These are phyloP conservation scores for Hippocampus zosterae DNA, from an alignment of 2,113 vertebrate species.

Conservation along the genomic window DNA sequence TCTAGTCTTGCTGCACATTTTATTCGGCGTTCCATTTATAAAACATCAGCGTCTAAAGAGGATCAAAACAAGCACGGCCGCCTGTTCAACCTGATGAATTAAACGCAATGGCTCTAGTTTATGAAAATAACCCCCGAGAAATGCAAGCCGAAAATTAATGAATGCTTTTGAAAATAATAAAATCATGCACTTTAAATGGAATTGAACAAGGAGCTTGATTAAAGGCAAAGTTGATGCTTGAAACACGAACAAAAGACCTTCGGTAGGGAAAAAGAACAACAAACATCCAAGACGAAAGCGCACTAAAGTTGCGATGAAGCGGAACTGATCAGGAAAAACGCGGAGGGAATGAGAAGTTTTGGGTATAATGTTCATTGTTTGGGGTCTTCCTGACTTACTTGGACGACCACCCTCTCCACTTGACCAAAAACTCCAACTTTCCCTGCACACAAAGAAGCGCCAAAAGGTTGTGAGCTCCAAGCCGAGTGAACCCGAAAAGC, in stretches of 20 bases:
- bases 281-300: background rate
- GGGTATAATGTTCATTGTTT: constrained; percentile 75
- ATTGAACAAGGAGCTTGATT: background rate
- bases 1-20: background rate
- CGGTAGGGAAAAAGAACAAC: background rate
- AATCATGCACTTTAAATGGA: no score
- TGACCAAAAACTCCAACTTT: constrained; percentile 94
- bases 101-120: background rate
- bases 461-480: background rate
- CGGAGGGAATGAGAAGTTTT: background rate
- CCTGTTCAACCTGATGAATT: background rate
- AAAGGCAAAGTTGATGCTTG: background rate
- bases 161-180: no score
- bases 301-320: background rate
- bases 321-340: background rate
- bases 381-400: constrained; percentile 80
- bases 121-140: background rate
- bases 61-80: background rate
- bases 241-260: background rate
- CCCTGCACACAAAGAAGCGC: constrained; percentile 71
- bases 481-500: background rate
- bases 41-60: background rate
- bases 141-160: background rate
- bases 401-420: constrained; percentile 97
- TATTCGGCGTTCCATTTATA: background rate